Evolutionary conservation across 2,113 vertebrate species (phyloP).

Genomic region (Mesoclemmys tuberculata): DNA sequence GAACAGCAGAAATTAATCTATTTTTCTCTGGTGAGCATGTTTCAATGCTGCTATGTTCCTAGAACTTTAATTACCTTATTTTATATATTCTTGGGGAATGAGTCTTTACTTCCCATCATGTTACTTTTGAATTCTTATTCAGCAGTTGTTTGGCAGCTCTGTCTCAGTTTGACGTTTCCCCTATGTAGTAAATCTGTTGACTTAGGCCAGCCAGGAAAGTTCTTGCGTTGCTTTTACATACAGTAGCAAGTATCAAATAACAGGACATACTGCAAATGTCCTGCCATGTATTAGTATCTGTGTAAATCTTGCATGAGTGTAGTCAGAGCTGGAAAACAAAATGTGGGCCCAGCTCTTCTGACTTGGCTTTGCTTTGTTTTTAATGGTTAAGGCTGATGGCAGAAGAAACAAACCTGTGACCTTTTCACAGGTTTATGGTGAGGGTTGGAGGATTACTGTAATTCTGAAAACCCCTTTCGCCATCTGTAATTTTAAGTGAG

Average conservation of each 20-base stretch:
- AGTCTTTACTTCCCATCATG: neutral
- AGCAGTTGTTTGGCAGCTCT: neutral
- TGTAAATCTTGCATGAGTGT: neutral
- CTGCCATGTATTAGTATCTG: neutral
- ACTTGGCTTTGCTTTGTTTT: neutral
- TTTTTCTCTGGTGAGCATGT: constrained; percentile 1
- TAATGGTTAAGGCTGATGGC: neutral
- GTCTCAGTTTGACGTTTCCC: neutral
- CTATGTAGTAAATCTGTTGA: neutral
- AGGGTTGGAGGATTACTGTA: neutral
- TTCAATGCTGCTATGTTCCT: neutral
- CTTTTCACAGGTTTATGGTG: neutral
- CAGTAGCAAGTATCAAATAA: neutral
- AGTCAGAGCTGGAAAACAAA: neutral
- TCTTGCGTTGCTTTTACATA: neutral
- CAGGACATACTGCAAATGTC: neutral
- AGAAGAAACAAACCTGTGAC: fast-evolving
- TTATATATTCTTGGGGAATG: neutral
- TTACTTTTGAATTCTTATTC: neutral
- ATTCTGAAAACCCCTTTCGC: neutral
- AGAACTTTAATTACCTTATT: neutral
- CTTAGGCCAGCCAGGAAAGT: neutral
- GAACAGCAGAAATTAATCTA: neutral
- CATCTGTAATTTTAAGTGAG: neutral
- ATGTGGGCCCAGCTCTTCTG: neutral